phyloP scores from a whole-genome alignment of 2,888 invertebrate genomes.

The Cantharis lateralis region DNA sequence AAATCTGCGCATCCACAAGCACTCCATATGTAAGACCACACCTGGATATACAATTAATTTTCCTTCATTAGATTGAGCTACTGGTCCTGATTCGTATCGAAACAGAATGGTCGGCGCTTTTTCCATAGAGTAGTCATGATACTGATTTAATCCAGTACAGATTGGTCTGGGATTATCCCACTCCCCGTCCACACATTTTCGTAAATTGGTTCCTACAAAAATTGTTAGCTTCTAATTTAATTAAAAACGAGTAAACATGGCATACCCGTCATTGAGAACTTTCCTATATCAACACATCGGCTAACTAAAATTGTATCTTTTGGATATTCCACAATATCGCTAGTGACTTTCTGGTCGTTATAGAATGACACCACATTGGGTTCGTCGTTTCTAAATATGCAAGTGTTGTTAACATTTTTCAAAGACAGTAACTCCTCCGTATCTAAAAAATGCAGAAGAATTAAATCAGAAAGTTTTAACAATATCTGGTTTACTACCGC shows the following conservation, averaged over 20 bases:
- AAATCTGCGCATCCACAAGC: conserved; percentile 83
- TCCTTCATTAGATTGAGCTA: conserved; percentile 86
- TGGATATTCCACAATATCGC: conserved; percentile 77
- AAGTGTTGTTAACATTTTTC: conserved; percentile 64
- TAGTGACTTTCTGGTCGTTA: conserved; percentile 77
- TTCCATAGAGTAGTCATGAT: conserved; percentile 86
- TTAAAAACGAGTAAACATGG: neutral
- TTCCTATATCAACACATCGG: conserved; percentile 85
- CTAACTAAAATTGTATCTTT: conserved; percentile 65
- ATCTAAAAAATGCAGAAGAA: conserved; percentile 39
- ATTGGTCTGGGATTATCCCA: conserved; percentile 81
- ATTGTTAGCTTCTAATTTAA: conserved; percentile 35
- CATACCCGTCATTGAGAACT: conserved; percentile 72
- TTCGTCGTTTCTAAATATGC: conserved; percentile 77
- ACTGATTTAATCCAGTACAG: conserved; percentile 82
- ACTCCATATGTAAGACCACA: conserved; percentile 85
- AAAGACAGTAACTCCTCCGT: conserved; percentile 46
- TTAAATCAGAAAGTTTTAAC: neutral
- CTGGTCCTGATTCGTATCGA: conserved; percentile 80
- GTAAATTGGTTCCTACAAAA: conserved; percentile 69
- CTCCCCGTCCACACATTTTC: conserved; percentile 76
- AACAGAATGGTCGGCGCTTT: conserved; percentile 85
- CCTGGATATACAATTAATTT: conserved; percentile 85
- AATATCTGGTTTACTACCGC: conserved; percentile 61
- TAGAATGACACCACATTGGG: conserved; percentile 81